A percentile compares a stretch with the other conserved stretches of the same genome.
phyloP scores from a whole-genome alignment of 2,797 vertebrate genomes.

The Myotis daubentonii region DNA sequence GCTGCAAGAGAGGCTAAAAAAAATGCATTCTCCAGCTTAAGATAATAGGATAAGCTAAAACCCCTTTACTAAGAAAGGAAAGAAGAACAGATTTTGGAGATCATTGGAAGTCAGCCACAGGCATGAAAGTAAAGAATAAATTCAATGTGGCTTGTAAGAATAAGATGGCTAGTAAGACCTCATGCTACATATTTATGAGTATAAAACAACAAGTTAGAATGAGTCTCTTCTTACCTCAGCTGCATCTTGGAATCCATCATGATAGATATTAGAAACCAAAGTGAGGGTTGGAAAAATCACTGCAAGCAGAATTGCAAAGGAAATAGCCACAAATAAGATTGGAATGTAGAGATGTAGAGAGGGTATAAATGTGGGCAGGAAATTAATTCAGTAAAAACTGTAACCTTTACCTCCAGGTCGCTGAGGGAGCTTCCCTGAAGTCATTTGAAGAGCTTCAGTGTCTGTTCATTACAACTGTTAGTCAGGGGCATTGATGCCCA shows the following conservation, averaged over 20 bases:
- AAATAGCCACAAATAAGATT: neutral
- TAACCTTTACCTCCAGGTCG: neutral
- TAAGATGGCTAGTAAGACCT: neutral
- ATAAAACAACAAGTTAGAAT: neutral
- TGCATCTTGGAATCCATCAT: neutral
- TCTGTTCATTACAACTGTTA: neutral
- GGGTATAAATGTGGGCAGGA: neutral
- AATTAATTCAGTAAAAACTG: neutral
- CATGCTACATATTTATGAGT: neutral
- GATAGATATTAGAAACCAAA: neutral
- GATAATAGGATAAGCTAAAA: neutral
- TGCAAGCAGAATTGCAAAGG: neutral
- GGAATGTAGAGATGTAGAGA: neutral
- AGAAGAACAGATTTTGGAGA: neutral
- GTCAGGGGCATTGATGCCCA: neutral
- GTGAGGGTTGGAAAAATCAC: neutral
- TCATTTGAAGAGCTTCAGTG: neutral
- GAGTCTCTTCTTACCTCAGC: neutral
- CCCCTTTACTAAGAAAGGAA: conserved; percentile 8
- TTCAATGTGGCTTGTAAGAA: neutral
- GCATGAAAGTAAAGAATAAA: neutral
- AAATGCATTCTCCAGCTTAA: neutral
- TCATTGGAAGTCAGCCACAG: neutral
- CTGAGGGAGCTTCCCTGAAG: neutral
- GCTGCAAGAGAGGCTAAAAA: neutral